A percentile compares a stretch with the other conserved stretches of the same genome.
Evolutionary conservation across 2,113 vertebrate genomes (phyloP).

Genomic region (Muntiacus reevesi): DNA sequence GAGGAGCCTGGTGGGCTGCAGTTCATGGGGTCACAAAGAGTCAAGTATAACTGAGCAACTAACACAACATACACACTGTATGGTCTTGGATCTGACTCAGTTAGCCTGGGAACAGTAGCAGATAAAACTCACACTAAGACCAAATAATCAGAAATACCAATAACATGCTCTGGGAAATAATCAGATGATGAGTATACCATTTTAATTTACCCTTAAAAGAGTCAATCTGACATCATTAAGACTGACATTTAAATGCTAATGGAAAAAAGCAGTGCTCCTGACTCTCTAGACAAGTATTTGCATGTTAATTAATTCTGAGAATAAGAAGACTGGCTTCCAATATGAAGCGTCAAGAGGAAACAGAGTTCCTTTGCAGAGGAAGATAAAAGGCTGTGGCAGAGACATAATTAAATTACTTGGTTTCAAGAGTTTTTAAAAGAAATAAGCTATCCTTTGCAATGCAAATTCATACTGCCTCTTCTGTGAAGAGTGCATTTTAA

Average conservation of each 20-base stretch:
- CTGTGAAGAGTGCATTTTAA: conserved; percentile 50
- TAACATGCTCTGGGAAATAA: conserved; percentile 25
- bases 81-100: not conserved
- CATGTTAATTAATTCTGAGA: conserved; percentile 72
- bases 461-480: conserved; percentile 49
- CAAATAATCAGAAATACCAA: conserved; percentile 37
- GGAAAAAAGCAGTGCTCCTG: conserved; percentile 37
- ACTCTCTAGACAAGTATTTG: conserved; percentile 57
- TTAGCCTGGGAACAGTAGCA: not conserved
- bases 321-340: conserved; percentile 47
- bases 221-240: conserved; percentile 66
- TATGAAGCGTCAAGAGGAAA: conserved; percentile 40
- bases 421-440: conserved; percentile 52
- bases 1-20: not conserved
- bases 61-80: not conserved
- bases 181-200: conserved; percentile 12
- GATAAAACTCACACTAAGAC: conserved; percentile 4
- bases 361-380: conserved; percentile 13
- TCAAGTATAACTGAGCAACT: not conserved
- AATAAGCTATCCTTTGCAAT: conserved; percentile 49
- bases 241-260: conserved; percentile 74
- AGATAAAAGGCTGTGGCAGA: conserved; percentile 60
- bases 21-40: not conserved
- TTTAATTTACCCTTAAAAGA: conserved; percentile 63
- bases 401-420: conserved; percentile 66